Evolutionary conservation across 1,140 invertebrate species (phyloP).

Genomic region (Theocolax elegans): DNA sequence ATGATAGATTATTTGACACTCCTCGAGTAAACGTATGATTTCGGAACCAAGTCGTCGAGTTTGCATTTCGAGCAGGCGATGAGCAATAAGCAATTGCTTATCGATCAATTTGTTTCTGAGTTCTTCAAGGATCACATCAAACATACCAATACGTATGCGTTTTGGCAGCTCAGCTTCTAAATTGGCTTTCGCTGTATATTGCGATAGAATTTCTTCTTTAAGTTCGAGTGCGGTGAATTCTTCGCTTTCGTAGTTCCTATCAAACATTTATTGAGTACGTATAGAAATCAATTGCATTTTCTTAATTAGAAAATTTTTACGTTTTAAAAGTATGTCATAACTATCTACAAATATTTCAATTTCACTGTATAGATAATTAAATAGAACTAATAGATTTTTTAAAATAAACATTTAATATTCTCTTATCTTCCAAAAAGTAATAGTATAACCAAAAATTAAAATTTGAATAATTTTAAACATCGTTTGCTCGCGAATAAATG

Average conservation of each 20-base stretch:
- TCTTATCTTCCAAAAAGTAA: no score
- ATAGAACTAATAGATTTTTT: no score
- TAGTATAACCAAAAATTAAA: no score
- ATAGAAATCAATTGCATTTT: no score
- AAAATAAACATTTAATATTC: no score
- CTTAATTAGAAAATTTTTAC: no score
- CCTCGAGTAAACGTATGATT: slow-evolving; percentile 66
- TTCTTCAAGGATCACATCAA: slow-evolving; percentile 72
- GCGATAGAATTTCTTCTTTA: slow-evolving; percentile 71
- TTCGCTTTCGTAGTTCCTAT: slow-evolving; percentile 58
- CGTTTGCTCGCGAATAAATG: no score
- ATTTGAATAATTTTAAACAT: no score
- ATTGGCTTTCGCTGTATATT: slow-evolving; percentile 70
- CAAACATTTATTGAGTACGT: no score
- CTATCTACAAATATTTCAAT: no score
- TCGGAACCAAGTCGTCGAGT: slow-evolving; percentile 64
- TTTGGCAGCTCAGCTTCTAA: slow-evolving; percentile 69
- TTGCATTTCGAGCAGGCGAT: slow-evolving; percentile 74
- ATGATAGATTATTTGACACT: slow-evolving; percentile 69
- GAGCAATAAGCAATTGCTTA: slow-evolving; percentile 73
- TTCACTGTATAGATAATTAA: no score
- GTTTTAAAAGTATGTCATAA: no score
- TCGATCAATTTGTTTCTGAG: slow-evolving; percentile 68
- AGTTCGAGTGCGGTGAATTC: slow-evolving; percentile 67
- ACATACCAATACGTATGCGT: slow-evolving; percentile 77